Conservation (phyloP, 1,140 invertebrate genomes). For the Ladona fulva region DNA sequence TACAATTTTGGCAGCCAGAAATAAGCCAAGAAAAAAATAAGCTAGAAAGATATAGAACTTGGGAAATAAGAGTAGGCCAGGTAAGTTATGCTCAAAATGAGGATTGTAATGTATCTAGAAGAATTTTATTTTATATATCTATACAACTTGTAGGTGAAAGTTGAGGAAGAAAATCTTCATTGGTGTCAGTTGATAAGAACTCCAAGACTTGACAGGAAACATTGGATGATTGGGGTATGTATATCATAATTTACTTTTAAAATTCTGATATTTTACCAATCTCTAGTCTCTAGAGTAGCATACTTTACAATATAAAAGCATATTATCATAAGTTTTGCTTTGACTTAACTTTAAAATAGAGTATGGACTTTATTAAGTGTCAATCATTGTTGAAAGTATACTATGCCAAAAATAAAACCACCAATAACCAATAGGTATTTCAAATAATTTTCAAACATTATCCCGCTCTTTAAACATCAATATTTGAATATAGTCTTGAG, state of each 20-base stretch:
- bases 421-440: no score
- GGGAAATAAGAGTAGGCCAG: not conserved
- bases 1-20: not conserved
- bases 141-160: not conserved
- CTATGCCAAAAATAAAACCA: no score
- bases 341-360: no score
- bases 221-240: constrained; percentile 2
- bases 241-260: not conserved
- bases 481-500: no score
- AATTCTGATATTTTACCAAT: no score
- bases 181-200: not conserved
- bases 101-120: not conserved
- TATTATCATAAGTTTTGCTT: no score
- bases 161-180: not conserved
- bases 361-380: no score
- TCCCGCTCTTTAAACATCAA: no score
- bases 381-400: no score
- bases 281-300: no score
- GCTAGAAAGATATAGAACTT: not conserved
- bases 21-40: not conserved
- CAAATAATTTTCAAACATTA: no score
- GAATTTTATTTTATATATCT: not conserved
- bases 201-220: not conserved
- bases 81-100: not conserved
- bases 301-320: no score